phyloP scores from a whole-genome alignment of 2,113 vertebrate genomes.

The Prolemur simus region DNA sequence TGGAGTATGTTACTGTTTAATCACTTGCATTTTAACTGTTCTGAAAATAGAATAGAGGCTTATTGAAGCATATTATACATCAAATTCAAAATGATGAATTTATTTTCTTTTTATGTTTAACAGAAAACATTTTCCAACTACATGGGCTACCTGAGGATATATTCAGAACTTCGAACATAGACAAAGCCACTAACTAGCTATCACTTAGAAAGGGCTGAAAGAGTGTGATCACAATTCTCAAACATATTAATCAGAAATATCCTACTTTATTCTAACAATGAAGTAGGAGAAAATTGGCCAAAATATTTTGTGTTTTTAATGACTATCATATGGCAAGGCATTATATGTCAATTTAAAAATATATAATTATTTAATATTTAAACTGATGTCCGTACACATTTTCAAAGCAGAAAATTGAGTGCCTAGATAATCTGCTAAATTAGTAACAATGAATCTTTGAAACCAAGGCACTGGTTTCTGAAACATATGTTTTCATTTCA shows the following conservation, averaged over 20 bases:
- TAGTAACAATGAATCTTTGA: not conserved
- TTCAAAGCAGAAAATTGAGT: not conserved
- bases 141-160: not conserved
- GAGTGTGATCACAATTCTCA: not conserved
- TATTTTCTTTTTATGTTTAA: not conserved
- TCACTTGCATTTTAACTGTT: conserved; percentile 59
- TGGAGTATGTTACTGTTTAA: not conserved
- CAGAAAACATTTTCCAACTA: not conserved
- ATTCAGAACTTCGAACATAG: not conserved
- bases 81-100: conserved; percentile 48
- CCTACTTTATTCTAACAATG: not conserved
- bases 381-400: not conserved
- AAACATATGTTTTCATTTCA: not conserved
- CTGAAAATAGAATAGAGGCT: conserved; percentile 41
- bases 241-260: conserved; percentile 21
- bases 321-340: not conserved
- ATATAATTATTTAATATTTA: not conserved
- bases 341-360: conserved; percentile 22
- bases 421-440: not conserved
- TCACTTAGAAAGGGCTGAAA: not conserved
- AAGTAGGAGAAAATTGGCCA: not conserved
- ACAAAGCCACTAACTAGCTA: not conserved
- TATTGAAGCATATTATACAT: conserved; percentile 37
- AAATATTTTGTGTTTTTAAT: conserved; percentile 43
- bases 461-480: not conserved